Conservation (phyloP, 2,797 vertebrate genomes). For the Eulemur albifrons region DNA sequence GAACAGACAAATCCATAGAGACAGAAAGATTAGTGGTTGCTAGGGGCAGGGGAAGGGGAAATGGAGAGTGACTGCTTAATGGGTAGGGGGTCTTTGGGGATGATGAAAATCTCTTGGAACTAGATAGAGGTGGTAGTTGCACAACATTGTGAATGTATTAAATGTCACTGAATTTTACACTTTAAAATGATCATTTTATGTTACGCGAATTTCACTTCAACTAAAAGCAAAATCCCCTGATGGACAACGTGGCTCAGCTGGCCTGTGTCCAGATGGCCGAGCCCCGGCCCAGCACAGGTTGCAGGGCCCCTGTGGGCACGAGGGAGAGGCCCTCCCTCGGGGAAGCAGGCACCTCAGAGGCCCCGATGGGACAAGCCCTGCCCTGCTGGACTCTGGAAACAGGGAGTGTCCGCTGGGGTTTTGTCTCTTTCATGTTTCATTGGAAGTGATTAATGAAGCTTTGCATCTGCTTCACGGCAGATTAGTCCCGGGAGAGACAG, state of each 20-base stretch:
- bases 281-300: no score
- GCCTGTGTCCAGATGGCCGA: background rate
- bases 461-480: constrained; percentile 55
- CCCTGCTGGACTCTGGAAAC: background rate
- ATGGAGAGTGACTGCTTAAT: background rate
- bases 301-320: background rate
- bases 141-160: background rate
- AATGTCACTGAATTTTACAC: background rate
- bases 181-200: background rate
- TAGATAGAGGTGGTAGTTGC: background rate
- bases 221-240: background rate
- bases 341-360: background rate
- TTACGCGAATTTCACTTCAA: background rate
- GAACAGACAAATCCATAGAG: background rate
- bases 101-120: background rate
- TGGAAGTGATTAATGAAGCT: background rate
- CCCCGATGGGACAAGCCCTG: background rate
- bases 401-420: background rate
- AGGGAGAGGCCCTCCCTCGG: background rate
- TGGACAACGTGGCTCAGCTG: background rate
- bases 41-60: no score
- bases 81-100: background rate
- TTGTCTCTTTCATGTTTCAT: background rate
- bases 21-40: background rate
- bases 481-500: constrained; percentile 17